Percentiles rank a stretch among this genome's conserved stretches.
Evolutionary conservation across 2,113 vertebrate genomes (phyloP).

Genomic region (Hucho hucho): DNA sequence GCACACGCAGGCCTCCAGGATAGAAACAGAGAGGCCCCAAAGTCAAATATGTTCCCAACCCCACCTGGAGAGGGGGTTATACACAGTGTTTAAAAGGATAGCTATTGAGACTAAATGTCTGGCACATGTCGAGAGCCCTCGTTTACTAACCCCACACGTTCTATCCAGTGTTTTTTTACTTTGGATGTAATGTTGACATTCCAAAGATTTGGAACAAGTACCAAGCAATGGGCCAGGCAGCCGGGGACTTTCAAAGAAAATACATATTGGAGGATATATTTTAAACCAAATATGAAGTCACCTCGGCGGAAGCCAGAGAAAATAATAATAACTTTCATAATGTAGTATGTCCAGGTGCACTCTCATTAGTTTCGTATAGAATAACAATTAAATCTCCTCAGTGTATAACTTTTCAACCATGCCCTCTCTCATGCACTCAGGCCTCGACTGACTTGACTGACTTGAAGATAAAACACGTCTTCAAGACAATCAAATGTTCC

Average conservation of each 20-base stretch:
- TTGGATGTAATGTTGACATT: constrained; percentile 22
- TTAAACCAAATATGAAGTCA: constrained; percentile 45
- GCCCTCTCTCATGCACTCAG: neutral
- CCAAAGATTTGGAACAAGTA: constrained; percentile 8
- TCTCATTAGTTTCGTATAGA: neutral
- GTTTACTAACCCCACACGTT: constrained; percentile 4
- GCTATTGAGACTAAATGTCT: constrained; percentile 14
- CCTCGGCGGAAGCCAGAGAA: constrained; percentile 15
- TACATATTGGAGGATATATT: constrained; percentile 30
- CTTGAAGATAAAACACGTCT: neutral
- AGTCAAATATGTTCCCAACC: neutral
- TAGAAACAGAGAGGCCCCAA: neutral
- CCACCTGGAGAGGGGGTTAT: neutral
- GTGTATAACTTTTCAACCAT: neutral
- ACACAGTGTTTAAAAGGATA: constrained; percentile 1
- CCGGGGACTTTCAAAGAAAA: constrained; percentile 30
- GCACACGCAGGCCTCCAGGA: neutral
- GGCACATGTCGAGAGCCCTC: neutral
- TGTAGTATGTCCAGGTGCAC: constrained; percentile 25
- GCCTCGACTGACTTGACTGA: neutral
- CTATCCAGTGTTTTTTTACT: constrained; percentile 11
- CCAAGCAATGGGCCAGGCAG: constrained; percentile 10
- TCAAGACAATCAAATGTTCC: neutral
- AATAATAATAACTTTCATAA: constrained; percentile 32
- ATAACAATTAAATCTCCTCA: neutral